Evolutionary conservation across 2,797 vertebrate genomes (phyloP), one percentile per base, ranked within the genome.

Genomic region (Falco novaeseelandiae): DNA sequence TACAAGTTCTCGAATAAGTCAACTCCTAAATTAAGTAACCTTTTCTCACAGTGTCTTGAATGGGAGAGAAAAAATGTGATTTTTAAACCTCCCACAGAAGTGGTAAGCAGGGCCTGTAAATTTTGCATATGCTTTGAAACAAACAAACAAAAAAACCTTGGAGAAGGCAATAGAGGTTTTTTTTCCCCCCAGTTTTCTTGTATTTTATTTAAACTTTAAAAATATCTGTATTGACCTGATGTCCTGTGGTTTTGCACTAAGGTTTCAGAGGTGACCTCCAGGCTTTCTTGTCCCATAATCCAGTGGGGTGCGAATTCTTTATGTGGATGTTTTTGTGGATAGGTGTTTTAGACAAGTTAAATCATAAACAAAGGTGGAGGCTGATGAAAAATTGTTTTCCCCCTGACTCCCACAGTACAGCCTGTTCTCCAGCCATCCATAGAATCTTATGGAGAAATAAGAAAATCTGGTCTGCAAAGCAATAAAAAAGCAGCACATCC

Each of bases 381-480:
- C 14, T 57, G 82, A 34, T 76, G 73, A 83, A 91, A 95, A 91
- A 92, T 70, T 58, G 27, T 23, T 59, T 91, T 93, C 21, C 22
- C 19, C 88, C 58, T 91, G 54, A 73, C 34, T 93, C 42, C 58
- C 30, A 40, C 2, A 7, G 22, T 63, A 62, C 66, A 86, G 42
- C 30, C 38, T 85, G 21, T 67, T 93, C 61, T 89, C 61, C 40
- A 85, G 12, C n/a, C 54, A 74, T 48, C 40, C 70, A 44, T 15
- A 27, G 42, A 83, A 34, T 83, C 74, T 59, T 78, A 62, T 0
- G 1, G 76, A 18, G 57, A 83, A 73, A 92, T 92, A 79, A 86
- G 61, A 85, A 91, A 85, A 91, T 81, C 38, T 79, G 59, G 27
- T 66, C 91, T 93, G 79, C 70, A 88, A 82, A 86, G 69, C 73